Evolutionary conservation across 2,797 vertebrate genomes (phyloP).

Genomic region (Esox masquinongy): DNA sequence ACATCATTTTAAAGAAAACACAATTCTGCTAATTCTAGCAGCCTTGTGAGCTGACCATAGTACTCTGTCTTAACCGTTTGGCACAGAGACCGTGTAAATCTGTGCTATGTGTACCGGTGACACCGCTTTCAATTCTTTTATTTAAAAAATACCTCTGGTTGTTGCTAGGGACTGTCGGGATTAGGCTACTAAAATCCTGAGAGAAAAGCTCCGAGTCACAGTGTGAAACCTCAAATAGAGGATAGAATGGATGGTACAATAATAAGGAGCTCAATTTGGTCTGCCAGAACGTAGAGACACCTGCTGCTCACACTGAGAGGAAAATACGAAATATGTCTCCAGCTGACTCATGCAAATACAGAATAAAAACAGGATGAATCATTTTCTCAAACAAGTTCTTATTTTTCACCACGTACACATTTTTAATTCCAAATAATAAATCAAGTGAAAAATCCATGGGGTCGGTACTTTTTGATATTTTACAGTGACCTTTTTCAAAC

Average conservation of each 20-base stretch:
- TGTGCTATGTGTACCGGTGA: neutral
- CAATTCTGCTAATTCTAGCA: neutral
- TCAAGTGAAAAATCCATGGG: no score
- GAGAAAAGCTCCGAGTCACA: neutral
- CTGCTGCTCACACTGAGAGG: neutral
- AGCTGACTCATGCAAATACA: no score
- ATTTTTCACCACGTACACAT: no score
- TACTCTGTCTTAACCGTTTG: neutral
- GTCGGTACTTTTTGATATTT: no score
- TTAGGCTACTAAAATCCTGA: neutral
- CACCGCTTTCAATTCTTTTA: neutral
- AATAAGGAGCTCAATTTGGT: neutral
- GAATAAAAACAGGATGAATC: no score
- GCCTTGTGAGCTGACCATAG: constrained; percentile 3
- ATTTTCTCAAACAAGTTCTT: no score
- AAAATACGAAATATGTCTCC: neutral
- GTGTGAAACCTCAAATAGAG: neutral
- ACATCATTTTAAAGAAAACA: no score
- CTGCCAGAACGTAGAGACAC: no score
- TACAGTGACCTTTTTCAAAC: no score
- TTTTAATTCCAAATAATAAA: no score
- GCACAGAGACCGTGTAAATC: no score
- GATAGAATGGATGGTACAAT: neutral
- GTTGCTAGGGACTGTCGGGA: neutral
- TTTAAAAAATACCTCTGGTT: neutral